Conservation (phyloP, 1,140 invertebrate genomes). For the Marisa cornuarietis region DNA sequence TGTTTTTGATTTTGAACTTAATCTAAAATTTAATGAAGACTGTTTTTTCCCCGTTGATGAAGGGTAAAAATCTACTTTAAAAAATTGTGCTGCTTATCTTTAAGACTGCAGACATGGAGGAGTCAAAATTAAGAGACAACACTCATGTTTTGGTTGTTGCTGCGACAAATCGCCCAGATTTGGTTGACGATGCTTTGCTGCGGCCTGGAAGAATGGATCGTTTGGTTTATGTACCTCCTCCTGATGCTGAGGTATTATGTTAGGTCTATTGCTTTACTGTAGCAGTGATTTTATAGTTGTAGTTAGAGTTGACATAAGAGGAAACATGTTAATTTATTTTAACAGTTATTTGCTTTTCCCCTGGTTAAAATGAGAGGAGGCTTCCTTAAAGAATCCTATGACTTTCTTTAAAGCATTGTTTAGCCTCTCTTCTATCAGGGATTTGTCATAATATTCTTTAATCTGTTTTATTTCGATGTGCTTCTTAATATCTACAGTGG, state of each 20-base stretch:
- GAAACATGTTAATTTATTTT: neutral
- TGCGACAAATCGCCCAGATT: conserved; percentile 93
- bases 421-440: too few relatives aligned
- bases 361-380: too few relatives aligned
- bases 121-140: conserved; percentile 29
- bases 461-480: too few relatives aligned
- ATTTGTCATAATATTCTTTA: too few relatives aligned
- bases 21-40: neutral
- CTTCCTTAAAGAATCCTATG: too few relatives aligned
- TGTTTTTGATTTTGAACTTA: neutral
- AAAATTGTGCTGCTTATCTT: neutral
- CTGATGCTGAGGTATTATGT: conserved; percentile 72
- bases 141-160: conserved; percentile 91
- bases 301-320: neutral
- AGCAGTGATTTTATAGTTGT: neutral
- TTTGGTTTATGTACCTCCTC: conserved; percentile 97
- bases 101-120: neutral
- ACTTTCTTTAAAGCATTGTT: too few relatives aligned
- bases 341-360: neutral
- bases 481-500: too few relatives aligned
- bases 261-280: neutral
- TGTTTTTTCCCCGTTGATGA: neutral
- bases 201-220: conserved; percentile 97
- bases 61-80: too few relatives aligned
- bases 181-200: conserved; percentile 94